A percentile compares a stretch with the other conserved stretches of the same genome.
Evolutionary conservation across 2,797 vertebrate genomes (phyloP).

Genomic region (Harpagifer antarcticus): DNA sequence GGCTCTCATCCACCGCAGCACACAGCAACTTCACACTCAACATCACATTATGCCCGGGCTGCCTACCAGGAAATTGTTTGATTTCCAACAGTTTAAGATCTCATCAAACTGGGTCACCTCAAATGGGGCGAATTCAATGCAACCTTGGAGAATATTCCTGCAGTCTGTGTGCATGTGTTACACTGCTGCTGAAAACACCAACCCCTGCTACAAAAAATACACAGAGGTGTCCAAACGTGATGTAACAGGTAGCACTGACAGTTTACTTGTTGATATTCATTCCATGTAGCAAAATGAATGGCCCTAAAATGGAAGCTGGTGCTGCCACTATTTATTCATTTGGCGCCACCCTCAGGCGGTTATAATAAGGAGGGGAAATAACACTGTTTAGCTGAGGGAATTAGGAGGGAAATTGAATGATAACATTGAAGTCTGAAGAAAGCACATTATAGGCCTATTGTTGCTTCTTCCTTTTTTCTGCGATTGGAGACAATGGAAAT

Average conservation of each 20-base stretch:
- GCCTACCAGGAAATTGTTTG: conserved; percentile 66
- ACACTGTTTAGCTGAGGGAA: conserved; percentile 41
- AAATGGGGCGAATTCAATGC: conserved; percentile 21
- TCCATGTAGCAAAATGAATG: conserved; percentile 68
- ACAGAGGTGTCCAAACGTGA: conserved; percentile 18
- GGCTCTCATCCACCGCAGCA: conserved; percentile 80
- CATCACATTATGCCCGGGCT: conserved; percentile 72
- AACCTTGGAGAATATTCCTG: conserved; percentile 33
- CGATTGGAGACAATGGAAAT: conserved; percentile 2
- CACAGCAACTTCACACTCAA: conserved; percentile 82
- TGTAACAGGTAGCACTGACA: conserved; percentile 74
- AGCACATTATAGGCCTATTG: conserved; percentile 12
- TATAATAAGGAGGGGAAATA: conserved; percentile 48
- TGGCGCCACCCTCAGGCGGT: conserved; percentile 87
- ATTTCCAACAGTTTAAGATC: conserved; percentile 70
- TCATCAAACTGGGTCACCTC: conserved; percentile 76
- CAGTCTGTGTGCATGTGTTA: neutral
- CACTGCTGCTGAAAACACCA: neutral
- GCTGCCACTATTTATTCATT: conserved; percentile 80
- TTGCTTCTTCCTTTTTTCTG: conserved; percentile 10
- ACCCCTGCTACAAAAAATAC: neutral
- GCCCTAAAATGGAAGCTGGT: conserved; percentile 68
- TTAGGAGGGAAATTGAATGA: conserved; percentile 26
- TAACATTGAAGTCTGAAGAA: conserved; percentile 32
- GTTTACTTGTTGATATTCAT: conserved; percentile 81